These are phyloP conservation scores for Lepilemur septentrionalis DNA, from an alignment of 2,797 vertebrate species.

Conservation along the genomic window DNA sequence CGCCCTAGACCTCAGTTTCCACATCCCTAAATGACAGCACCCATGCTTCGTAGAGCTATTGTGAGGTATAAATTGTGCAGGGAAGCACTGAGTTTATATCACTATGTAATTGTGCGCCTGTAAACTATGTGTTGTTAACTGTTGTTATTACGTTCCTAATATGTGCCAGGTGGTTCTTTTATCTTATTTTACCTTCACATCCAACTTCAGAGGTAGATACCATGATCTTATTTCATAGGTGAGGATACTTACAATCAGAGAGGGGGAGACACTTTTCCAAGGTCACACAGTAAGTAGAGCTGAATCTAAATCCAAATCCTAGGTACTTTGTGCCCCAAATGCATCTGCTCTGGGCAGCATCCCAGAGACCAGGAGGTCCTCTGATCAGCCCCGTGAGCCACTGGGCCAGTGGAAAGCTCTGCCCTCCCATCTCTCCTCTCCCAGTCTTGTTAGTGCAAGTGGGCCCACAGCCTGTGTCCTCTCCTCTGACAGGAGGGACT, in stretches of 20 bases:
- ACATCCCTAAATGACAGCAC: not conserved
- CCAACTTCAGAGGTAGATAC: not conserved
- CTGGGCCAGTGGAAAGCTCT: not conserved
- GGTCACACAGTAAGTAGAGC: not conserved
- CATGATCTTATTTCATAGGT: not conserved
- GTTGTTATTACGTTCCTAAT: not conserved
- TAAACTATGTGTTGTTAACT: not conserved
- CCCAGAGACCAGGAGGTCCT: not conserved
- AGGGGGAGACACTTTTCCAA: not conserved
- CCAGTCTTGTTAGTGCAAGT: not conserved
- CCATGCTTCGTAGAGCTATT: not conserved
- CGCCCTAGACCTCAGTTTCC: not conserved
- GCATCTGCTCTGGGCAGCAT: not conserved
- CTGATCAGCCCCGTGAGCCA: not conserved
- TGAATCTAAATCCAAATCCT: not conserved
- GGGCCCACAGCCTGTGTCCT: not conserved
- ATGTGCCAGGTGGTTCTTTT: not conserved
- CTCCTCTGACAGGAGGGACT: not conserved
- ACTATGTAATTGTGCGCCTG: not conserved
- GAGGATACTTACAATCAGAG: not conserved
- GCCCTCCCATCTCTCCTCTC: no score
- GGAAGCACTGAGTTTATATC: not conserved
- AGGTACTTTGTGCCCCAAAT: not conserved
- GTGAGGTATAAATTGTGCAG: not conserved
- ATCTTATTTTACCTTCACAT: not conserved